phyloP scores from a whole-genome alignment of 2,888 invertebrate genomes.

The Drosophila kambysellisi region DNA sequence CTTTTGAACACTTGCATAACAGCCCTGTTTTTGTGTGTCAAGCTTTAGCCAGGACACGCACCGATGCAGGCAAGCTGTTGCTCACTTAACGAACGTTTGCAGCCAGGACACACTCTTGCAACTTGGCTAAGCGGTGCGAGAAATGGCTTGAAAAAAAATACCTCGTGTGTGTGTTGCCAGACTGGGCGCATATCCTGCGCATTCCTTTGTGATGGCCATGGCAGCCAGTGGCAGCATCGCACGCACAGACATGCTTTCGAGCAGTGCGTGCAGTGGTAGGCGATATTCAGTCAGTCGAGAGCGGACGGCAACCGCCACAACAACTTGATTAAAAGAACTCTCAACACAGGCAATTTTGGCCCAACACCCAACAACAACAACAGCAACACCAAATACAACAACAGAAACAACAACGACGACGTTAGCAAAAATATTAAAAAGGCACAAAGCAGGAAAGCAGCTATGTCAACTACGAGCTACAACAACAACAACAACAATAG shows the following conservation, averaged over 20 bases:
- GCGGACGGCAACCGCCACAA: constrained; percentile 63
- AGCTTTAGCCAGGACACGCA: constrained; percentile 1
- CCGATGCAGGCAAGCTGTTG: background rate
- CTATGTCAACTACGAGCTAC: constrained; percentile 24
- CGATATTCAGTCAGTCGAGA: constrained; percentile 52
- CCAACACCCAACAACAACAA: constrained; percentile 17
- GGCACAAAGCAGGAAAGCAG: constrained; percentile 3
- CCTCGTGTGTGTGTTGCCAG: constrained; percentile 17
- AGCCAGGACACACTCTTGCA: constrained; percentile 2
- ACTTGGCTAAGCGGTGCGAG: constrained; percentile 8
- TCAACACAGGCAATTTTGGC: constrained; percentile 14
- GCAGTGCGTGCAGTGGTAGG: constrained; percentile 39
- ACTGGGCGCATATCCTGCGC: constrained; percentile 46
- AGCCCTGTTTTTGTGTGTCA: constrained; percentile 14
- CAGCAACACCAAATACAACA: constrained; percentile 11
- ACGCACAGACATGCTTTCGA: constrained; percentile 23
- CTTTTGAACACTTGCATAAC: constrained; percentile 19
- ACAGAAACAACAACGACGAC: constrained; percentile 11
- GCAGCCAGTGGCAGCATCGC: constrained; percentile 34
- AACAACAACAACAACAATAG: constrained; percentile 16
- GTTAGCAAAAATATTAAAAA: background rate
- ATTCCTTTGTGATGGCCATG: background rate
- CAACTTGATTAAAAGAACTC: constrained; percentile 40
- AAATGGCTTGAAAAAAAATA: background rate
- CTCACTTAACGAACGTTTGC: constrained; percentile 9